A percentile compares a stretch with the other conserved stretches of the same genome.
Evolutionary conservation across 2,797 vertebrate genomes (phyloP).

Genomic region (Podarcis lilfordi): DNA sequence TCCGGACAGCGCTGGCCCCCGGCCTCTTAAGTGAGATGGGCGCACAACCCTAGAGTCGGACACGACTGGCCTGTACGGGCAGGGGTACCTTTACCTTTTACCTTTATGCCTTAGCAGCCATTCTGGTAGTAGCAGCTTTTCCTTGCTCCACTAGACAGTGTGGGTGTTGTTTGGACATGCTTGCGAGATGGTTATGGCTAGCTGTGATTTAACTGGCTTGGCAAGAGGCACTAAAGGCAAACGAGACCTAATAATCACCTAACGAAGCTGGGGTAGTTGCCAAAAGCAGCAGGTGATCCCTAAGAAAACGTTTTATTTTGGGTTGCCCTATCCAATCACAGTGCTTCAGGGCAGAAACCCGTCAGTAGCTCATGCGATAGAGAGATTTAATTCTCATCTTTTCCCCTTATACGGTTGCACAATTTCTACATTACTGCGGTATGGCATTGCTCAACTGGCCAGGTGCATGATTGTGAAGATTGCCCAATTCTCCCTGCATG

Average conservation of each 20-base stretch:
- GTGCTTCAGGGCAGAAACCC: neutral
- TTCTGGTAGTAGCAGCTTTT: slow-evolving; percentile 42
- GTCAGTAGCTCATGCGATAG: neutral
- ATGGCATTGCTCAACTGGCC: slow-evolving; percentile 17
- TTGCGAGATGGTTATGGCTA: neutral
- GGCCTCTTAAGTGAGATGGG: no score
- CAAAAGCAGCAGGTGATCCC: slow-evolving; percentile 47
- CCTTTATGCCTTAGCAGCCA: neutral
- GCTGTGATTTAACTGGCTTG: slow-evolving; percentile 25
- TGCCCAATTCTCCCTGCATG: neutral
- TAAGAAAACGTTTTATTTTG: slow-evolving; percentile 15
- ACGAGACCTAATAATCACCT: slow-evolving; percentile 50
- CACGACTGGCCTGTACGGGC: no score
- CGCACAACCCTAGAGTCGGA: no score
- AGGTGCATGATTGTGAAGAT: slow-evolving; percentile 19
- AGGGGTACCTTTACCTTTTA: no score
- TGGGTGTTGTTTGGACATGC: slow-evolving; percentile 65
- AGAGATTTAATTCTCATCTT: neutral
- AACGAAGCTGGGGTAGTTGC: slow-evolving; percentile 38
- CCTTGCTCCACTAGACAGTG: slow-evolving; percentile 66
- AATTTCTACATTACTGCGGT: neutral
- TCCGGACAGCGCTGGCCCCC: no score
- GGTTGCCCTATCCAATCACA: slow-evolving; percentile 21
- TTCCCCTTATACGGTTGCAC: neutral
- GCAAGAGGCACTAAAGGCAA: slow-evolving; percentile 28